Evolutionary conservation across 2,888 invertebrate species (phyloP).

Genomic region (Perizoma affinitatum): DNA sequence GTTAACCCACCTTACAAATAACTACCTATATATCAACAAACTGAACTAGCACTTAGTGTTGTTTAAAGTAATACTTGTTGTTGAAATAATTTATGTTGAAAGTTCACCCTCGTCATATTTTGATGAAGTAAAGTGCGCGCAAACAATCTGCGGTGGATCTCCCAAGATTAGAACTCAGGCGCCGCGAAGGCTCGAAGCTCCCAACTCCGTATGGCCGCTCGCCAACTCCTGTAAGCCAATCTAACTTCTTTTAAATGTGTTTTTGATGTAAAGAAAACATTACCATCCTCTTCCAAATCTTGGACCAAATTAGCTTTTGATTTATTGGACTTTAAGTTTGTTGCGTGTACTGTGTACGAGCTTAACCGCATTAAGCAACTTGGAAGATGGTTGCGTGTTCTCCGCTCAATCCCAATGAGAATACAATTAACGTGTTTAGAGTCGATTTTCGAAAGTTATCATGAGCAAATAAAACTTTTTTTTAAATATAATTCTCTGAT

Average conservation of each 20-base stretch:
- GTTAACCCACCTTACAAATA: neutral
- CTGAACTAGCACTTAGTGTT: neutral
- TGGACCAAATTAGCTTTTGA: slow-evolving; percentile 78
- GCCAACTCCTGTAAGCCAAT: slow-evolving; percentile 83
- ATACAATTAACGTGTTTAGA: slow-evolving; percentile 27
- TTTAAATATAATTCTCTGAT: too few relatives aligned
- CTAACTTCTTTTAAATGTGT: slow-evolving; percentile 84
- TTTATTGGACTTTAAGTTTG: slow-evolving; percentile 69
- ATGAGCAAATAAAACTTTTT: too few relatives aligned
- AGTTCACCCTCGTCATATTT: slow-evolving; percentile 73
- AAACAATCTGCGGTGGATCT: slow-evolving; percentile 80
- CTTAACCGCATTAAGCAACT: slow-evolving; percentile 40
- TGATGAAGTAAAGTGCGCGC: slow-evolving; percentile 74
- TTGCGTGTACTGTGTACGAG: slow-evolving; percentile 39
- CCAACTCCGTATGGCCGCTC: slow-evolving; percentile 74
- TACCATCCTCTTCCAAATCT: slow-evolving; percentile 72
- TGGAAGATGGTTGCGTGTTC: slow-evolving; percentile 34
- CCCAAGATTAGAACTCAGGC: slow-evolving; percentile 74
- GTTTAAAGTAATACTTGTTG: slow-evolving; percentile 38
- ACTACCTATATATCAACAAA: slow-evolving; percentile 10
- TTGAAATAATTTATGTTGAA: slow-evolving; percentile 68
- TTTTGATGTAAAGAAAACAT: slow-evolving; percentile 83
- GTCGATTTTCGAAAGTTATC: neutral
- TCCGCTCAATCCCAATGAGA: slow-evolving; percentile 25
- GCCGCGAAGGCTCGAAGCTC: slow-evolving; percentile 64